These are phyloP conservation scores for Margaritifera margaritifera DNA, from an alignment of 2,888 invertebrate genomes.

Conservation along the genomic window DNA sequence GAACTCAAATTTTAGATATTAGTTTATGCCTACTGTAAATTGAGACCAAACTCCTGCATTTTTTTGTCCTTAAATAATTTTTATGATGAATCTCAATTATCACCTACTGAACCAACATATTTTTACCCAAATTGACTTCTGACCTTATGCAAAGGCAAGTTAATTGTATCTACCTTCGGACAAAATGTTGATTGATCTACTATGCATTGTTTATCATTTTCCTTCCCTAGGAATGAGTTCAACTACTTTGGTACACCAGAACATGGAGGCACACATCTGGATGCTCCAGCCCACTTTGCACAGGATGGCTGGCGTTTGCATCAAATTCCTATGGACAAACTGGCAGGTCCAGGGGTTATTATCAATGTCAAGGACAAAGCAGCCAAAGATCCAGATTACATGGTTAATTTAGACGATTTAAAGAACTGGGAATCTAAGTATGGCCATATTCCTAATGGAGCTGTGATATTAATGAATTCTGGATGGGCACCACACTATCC, in stretches of 20 bases:
- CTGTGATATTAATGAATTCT: slow-evolving; percentile 73
- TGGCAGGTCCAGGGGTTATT: slow-evolving; percentile 72
- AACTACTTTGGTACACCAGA: slow-evolving; percentile 77
- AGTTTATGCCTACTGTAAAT: too few relatives aligned
- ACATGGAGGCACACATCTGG: slow-evolving; percentile 80
- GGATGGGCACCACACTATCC: slow-evolving; percentile 71
- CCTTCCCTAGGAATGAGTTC: slow-evolving; percentile 71
- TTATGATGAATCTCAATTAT: too few relatives aligned
- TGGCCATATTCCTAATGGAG: slow-evolving; percentile 72
- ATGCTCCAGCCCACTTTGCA: slow-evolving; percentile 79
- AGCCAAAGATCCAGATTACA: slow-evolving; percentile 40
- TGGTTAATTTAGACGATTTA: slow-evolving; percentile 69
- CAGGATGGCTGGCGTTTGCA: slow-evolving; percentile 74
- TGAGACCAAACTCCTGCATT: too few relatives aligned
- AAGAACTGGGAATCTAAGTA: slow-evolving; percentile 71
- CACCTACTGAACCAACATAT: too few relatives aligned
- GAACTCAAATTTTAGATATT: too few relatives aligned
- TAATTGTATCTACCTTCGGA: too few relatives aligned
- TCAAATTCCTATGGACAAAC: slow-evolving; percentile 74
- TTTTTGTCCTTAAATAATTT: too few relatives aligned
- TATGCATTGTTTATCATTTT: too few relatives aligned
- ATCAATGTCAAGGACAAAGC: slow-evolving; percentile 53
- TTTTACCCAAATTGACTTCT: too few relatives aligned
- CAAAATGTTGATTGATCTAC: too few relatives aligned
- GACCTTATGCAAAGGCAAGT: too few relatives aligned